A percentile compares a stretch with the other conserved stretches of the same genome.
Conservation (phyloP, 1,140 invertebrate genomes). For the Nylanderia fulva region DNA sequence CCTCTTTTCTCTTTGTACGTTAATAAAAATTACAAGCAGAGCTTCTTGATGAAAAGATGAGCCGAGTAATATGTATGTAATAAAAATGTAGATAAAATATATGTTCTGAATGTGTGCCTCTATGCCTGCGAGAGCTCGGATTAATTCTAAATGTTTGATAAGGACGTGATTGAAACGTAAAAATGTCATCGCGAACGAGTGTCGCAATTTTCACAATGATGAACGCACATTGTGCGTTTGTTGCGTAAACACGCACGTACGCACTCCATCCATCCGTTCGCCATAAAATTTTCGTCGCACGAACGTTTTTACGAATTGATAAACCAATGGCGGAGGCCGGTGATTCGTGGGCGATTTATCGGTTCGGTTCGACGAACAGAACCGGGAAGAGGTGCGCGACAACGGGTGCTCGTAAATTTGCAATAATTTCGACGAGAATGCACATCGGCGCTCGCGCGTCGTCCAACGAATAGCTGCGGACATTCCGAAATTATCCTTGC, state of each 20-base stretch:
- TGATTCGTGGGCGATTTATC: conserved; percentile 79
- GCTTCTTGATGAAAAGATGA: not conserved
- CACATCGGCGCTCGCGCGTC: conserved; percentile 52
- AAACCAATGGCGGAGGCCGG: conserved; percentile 69
- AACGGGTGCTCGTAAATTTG: conserved; percentile 78
- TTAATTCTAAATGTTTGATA: conserved; percentile 49
- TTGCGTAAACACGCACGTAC: not conserved
- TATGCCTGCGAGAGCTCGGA: not conserved
- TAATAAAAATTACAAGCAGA: not conserved
- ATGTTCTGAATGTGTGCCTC: not conserved
- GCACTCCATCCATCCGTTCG: conserved; percentile 6
- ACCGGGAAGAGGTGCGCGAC: conserved; percentile 73
- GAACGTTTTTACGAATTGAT: conserved; percentile 76
- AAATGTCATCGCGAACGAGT: not conserved
- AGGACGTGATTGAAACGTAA: not conserved
- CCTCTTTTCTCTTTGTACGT: not conserved
- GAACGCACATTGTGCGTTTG: no score
- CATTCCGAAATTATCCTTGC: conserved; percentile 65
- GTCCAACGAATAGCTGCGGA: conserved; percentile 49
- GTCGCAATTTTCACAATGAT: conserved; percentile 27
- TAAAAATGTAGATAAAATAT: not conserved
- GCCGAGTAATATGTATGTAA: not conserved
- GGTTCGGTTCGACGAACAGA: conserved; percentile 69
- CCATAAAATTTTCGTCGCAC: conserved; percentile 62
- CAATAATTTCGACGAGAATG: conserved; percentile 78